Base-by-base conservation (phyloP, 2,797 vertebrate genomes). In the Ceryle rudis region DNA sequence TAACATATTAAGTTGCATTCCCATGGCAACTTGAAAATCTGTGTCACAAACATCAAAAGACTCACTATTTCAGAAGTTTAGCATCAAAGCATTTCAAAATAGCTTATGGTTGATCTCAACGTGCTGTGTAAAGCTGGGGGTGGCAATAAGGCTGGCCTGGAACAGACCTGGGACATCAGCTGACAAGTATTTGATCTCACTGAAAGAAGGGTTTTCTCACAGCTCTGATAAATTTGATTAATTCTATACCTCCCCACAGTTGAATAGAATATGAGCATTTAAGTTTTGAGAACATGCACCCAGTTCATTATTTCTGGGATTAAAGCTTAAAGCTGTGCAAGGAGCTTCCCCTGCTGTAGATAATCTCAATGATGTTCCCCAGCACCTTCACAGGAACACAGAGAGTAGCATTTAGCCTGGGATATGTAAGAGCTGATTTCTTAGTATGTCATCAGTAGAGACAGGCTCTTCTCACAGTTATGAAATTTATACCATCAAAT, bases 201-300 rank as follows among this genome's bases (percentile, higher is more conserved):
- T 80, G 74, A 87, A 71, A 95, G 64, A 91, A 95, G 88, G 88
- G 93, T 93, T 96, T 92, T 97, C 92, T 97, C 93, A 94, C 60
- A 54, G 49, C 74, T 94, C n/a, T 39, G 51, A 85, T 85, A 87
- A 92, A 90, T 51, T 47, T 62, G 61, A 81, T 90, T 92, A 78
- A 28, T 87, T 92, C 74, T 83, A 6, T 72, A 78, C 41, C 49
- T 67, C 37, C 74, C n/a, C 17, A 46, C 37, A 64, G 51, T 78
- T 77, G 29, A 89, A 47, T 16, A 37, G 60, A 44, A 13, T 47
- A 37, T 37, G 55, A 74, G 21, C 47, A 31, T 61, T 90, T 70
- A 1, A 0, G n/a, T 61, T 85, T 74, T 69, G 65, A 61, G 86
- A 78, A 78, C 1, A 0, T 65, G 67, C 22, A 47, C 61, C 31